These are phyloP conservation scores for Streblospio benedicti DNA, from an alignment of 1,140 invertebrate genomes.

Conservation along the genomic window DNA sequence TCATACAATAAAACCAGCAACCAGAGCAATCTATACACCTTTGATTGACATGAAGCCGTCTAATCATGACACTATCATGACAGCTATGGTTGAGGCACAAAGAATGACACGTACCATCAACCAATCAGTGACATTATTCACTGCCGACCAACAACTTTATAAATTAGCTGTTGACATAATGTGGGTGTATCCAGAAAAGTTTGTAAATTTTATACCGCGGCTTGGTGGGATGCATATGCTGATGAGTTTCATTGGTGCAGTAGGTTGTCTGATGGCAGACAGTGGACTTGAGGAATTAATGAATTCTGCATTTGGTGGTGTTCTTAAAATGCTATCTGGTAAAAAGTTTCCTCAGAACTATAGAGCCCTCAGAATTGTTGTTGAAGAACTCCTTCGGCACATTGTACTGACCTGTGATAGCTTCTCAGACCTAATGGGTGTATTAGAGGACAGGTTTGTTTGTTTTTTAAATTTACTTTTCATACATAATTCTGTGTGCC, in stretches of 20 bases:
- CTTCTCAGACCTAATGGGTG: too few species aligned
- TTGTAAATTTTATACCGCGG: slow-evolving; percentile 15
- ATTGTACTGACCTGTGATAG: too few species aligned
- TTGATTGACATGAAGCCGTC: too few species aligned
- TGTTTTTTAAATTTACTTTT: too few species aligned
- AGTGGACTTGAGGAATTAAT: neutral
- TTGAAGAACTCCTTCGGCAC: neutral
- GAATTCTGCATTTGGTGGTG: slow-evolving; percentile 5
- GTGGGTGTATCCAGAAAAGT: slow-evolving; percentile 16
- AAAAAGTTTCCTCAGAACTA: slow-evolving; percentile 6
- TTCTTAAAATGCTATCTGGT: slow-evolving; percentile 14
- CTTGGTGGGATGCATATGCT: slow-evolving; percentile 25
- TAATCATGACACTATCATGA: neutral
- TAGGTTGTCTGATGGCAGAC: slow-evolving; percentile 19
- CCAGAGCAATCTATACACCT: too few species aligned
- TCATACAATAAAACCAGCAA: neutral
- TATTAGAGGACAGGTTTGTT: too few species aligned
- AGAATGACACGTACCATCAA: too few species aligned
- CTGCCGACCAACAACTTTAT: neutral
- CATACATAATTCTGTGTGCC: too few species aligned
- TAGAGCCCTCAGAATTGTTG: neutral
- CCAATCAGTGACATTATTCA: neutral
- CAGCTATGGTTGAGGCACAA: neutral
- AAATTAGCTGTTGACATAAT: neutral
- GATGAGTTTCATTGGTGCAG: slow-evolving; percentile 22